Evolutionary conservation across 1,140 invertebrate species (phyloP), one percentile per base, ranked within the genome.

Genomic region (Lasioglossum baleicum): DNA sequence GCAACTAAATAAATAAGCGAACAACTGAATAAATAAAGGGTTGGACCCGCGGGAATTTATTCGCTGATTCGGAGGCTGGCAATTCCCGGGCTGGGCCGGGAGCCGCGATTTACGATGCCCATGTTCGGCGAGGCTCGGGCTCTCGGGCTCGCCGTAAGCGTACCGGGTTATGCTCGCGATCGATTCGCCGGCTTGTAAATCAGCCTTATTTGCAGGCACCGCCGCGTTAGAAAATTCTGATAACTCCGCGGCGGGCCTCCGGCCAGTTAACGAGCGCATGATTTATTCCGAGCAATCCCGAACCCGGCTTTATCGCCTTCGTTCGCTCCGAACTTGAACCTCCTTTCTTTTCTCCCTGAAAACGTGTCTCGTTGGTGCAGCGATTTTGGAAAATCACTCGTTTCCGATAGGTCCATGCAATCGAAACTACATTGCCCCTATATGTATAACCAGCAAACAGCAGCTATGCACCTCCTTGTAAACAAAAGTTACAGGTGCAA

Each of bases 1-100:
- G 48, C 72, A 63, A 53, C 26, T 86, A 83, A 85, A 86, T 83
- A 86, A 85, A 83, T 76, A 85, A 85, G 70, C 74, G 79, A 79
- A 85, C 75, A 86, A 81, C 84, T 70, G 73, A 84, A 81, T 83
- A 85, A 84, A 81, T 83, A 84, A 80, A 72, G 51, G n/a, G 20
- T 53, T 0, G 4, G 10, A n/a, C 66, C 35, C 35, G 26, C 13
- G 81, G 75, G 65, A 81, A 84, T 84, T 84, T 80, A 80, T 80
- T 75, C 78, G 74, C 79, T 68, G 74, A 80, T 81, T 81, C 65
- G 53, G 53, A 66, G 40, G 77, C 40, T 75, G 70, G 76, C 42
- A 79, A 70, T 70, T 64, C 78, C 71, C 58, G 35, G 48, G 35
- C 51, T 13, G 53, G 15, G 42, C 26, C 35, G 35, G 35, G 35